Evolutionary conservation across 2,888 invertebrate genomes (phyloP).

Genomic region (Ischnus inquisitorius): DNA sequence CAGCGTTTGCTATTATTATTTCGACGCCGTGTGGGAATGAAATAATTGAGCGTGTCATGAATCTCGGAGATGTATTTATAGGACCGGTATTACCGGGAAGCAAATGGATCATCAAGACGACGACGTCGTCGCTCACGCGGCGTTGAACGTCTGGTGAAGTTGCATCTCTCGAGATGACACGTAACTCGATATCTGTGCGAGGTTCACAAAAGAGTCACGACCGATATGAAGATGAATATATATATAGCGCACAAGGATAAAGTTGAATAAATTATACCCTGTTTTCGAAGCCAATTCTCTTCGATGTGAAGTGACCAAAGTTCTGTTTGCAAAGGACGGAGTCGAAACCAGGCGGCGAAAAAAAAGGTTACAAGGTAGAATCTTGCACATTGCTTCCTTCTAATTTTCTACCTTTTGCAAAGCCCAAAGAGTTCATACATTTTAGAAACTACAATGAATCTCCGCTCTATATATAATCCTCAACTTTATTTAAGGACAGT

Average conservation of each 20-base stretch:
- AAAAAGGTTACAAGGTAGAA: too few species aligned
- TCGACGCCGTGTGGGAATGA: constrained; percentile 75
- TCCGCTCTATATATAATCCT: too few species aligned
- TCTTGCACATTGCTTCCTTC: too few species aligned
- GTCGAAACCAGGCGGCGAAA: too few species aligned
- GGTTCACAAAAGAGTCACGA: constrained; percentile 43
- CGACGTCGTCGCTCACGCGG: not conserved
- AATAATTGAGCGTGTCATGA: constrained; percentile 76
- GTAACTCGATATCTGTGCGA: constrained; percentile 65
- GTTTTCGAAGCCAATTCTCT: too few species aligned
- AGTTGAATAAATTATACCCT: too few species aligned
- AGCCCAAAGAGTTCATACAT: too few species aligned
- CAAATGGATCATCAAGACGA: constrained; percentile 38
- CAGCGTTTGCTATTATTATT: constrained; percentile 59
- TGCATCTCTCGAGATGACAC: constrained; percentile 25
- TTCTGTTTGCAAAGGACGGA: too few species aligned
- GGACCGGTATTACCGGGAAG: constrained; percentile 57
- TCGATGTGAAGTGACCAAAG: too few species aligned
- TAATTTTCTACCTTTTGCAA: too few species aligned
- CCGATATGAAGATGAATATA: constrained; percentile 28
- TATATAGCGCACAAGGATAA: not conserved
- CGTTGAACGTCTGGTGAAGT: constrained; percentile 1
- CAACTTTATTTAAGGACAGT: too few species aligned
- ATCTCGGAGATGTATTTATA: constrained; percentile 77
- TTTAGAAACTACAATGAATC: too few species aligned